Conservation (phyloP, 2,888 invertebrate genomes). For the Biston stratarius region DNA sequence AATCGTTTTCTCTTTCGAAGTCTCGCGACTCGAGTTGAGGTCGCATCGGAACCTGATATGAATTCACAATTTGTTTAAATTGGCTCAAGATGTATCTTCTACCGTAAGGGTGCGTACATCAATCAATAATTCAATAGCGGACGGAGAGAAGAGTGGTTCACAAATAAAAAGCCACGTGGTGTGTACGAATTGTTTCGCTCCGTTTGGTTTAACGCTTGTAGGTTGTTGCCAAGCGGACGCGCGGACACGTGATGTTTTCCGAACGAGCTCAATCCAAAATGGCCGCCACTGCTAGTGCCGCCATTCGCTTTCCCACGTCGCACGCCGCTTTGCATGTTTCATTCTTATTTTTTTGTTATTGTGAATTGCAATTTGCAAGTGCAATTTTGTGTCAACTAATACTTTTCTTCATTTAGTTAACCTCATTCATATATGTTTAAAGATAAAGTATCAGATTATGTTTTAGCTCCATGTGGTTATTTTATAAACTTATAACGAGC, state of each 20-base stretch:
- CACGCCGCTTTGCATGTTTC: conserved; percentile 68
- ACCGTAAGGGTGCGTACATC: conserved; percentile 51
- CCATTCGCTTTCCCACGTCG: conserved; percentile 84
- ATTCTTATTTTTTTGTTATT: conserved; percentile 74
- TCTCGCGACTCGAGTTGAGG: conserved; percentile 31
- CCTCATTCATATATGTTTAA: conserved; percentile 4
- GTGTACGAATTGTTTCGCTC: conserved; percentile 79
- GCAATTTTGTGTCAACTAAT: conserved; percentile 55
- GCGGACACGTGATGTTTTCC: conserved; percentile 78
- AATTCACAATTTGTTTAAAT: conserved; percentile 31
- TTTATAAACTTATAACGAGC: conserved; percentile 51
- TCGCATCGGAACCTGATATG: conserved; percentile 29
- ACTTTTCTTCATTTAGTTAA: conserved; percentile 22
- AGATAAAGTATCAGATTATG: conserved; percentile 3
- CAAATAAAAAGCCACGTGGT: conserved; percentile 82
- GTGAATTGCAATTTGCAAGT: conserved; percentile 67
- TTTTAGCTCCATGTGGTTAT: neutral
- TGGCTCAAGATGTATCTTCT: conserved; percentile 38
- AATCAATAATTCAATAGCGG: conserved; percentile 66
- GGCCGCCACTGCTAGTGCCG: conserved; percentile 67
- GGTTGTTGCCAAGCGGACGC: conserved; percentile 82
- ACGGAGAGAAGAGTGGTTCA: conserved; percentile 71
- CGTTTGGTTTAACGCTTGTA: conserved; percentile 78
- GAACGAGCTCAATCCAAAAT: conserved; percentile 78
- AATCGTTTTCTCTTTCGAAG: conserved; percentile 43